A percentile compares a stretch with the other conserved stretches of the same genome.
Evolutionary conservation across 2,113 vertebrate species (phyloP).

Genomic region (Sciurus niger): DNA sequence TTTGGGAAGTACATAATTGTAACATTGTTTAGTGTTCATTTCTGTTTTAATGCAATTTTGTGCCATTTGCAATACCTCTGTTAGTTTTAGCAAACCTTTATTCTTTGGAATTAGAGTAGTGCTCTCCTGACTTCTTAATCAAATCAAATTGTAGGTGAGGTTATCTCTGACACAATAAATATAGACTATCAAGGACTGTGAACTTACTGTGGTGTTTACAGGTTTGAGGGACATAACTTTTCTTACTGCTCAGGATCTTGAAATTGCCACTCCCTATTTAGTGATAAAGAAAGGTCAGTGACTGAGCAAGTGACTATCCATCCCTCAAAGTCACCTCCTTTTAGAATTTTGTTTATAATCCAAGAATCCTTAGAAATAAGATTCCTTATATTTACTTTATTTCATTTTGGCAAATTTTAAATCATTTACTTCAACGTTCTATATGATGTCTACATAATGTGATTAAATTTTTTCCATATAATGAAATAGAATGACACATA

Average conservation of each 20-base stretch:
- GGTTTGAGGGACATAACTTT: conserved; percentile 15
- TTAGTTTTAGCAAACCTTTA: conserved; percentile 7
- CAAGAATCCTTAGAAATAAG: conserved; percentile 27
- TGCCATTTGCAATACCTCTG: neutral
- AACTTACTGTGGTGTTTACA: neutral
- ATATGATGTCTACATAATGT: neutral
- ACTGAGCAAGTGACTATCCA: neutral
- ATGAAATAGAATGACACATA: conserved; percentile 34
- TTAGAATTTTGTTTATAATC: conserved; percentile 45
- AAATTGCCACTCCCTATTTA: neutral
- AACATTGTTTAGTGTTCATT: conserved; percentile 15
- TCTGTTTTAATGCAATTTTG: neutral
- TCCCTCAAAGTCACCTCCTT: neutral
- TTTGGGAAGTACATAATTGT: neutral
- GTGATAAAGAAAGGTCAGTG: conserved; percentile 20
- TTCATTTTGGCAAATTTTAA: conserved; percentile 44
- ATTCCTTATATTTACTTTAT: conserved; percentile 5
- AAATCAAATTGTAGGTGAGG: conserved; percentile 36
- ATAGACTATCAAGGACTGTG: neutral
- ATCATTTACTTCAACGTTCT: conserved; percentile 7
- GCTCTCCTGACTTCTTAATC: neutral
- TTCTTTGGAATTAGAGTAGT: conserved; percentile 40
- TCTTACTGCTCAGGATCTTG: neutral
- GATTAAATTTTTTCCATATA: conserved; percentile 25
- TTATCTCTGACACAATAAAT: conserved; percentile 33